phyloP scores from a whole-genome alignment of 2,797 vertebrate genomes.

The Thalassophryne amazonica region DNA sequence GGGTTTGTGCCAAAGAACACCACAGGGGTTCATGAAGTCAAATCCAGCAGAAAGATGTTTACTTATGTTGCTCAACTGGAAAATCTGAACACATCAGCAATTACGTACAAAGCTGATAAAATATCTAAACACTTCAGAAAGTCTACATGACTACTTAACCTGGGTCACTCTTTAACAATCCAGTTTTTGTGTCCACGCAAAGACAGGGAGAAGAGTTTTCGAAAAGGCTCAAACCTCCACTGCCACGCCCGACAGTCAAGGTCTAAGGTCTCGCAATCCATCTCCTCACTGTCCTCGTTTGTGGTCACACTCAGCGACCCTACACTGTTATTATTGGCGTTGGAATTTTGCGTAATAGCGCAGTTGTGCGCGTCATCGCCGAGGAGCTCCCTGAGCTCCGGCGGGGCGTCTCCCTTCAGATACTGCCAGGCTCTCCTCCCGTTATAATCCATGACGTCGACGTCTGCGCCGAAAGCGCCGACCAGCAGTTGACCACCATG shows the following conservation, averaged over 20 bases:
- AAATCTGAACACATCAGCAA: not conserved
- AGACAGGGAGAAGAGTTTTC: constrained; percentile 52
- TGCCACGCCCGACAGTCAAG: constrained; percentile 10
- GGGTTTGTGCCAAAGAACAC: not conserved
- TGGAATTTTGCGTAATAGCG: constrained; percentile 53
- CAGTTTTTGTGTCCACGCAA: constrained; percentile 38
- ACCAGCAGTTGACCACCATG: constrained; percentile 91
- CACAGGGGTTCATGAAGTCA: not conserved
- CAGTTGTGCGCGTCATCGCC: constrained; percentile 81
- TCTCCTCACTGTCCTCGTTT: not conserved
- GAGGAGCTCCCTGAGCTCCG: constrained; percentile 85
- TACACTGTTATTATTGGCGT: constrained; percentile 79
- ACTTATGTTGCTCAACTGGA: not conserved
- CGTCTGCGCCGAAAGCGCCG: constrained; percentile 87
- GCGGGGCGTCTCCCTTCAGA: constrained; percentile 72
- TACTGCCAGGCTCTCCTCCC: constrained; percentile 92
- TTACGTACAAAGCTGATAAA: too few relatives aligned
- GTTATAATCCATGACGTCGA: constrained; percentile 86
- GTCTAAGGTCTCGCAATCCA: not conserved
- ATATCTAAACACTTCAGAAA: too few relatives aligned
- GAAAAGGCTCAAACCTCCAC: constrained; percentile 56
- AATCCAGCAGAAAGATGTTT: not conserved
- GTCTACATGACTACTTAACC: too few relatives aligned
- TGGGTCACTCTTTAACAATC: too few relatives aligned
- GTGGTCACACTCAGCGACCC: not conserved